Percentiles rank a stretch among this genome's conserved stretches.
Evolutionary conservation across 2,797 vertebrate species (phyloP).

Genomic region (Enteromius argenteus): DNA sequence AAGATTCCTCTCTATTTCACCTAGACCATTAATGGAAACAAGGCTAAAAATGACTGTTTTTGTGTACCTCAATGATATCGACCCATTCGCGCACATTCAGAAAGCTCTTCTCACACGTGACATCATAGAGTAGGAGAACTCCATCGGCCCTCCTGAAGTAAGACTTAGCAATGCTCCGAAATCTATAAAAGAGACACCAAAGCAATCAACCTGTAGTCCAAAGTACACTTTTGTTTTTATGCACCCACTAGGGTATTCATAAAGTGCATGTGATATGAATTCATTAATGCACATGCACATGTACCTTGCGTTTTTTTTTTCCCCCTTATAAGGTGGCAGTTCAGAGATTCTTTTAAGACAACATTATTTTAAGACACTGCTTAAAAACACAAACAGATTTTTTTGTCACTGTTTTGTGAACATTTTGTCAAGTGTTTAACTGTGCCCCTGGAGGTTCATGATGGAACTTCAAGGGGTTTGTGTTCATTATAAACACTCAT

Average conservation of each 20-base stretch:
- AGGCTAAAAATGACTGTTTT: background rate
- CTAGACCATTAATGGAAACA: background rate
- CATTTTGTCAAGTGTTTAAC: too few relatives aligned
- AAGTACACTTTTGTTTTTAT: background rate
- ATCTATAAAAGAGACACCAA: conserved; percentile 74
- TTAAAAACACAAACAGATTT: too few relatives aligned
- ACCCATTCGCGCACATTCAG: conserved; percentile 95
- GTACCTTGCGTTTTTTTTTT: background rate
- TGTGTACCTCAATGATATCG: conserved; percentile 89
- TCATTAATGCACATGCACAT: background rate
- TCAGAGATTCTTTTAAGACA: background rate
- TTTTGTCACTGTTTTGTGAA: background rate
- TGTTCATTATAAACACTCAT: background rate
- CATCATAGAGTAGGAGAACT: conserved; percentile 91
- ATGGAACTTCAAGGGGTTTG: background rate
- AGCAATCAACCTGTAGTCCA: background rate
- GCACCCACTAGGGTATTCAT: background rate
- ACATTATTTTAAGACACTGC: background rate
- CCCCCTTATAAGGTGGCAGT: background rate
- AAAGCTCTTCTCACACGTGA: conserved; percentile 93
- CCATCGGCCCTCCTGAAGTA: conserved; percentile 96
- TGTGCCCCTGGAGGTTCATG: background rate
- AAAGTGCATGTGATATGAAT: background rate
- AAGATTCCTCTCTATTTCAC: background rate
- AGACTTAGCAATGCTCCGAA: conserved; percentile 96